phyloP scores from a whole-genome alignment of 2,113 vertebrate genomes.

The Cyanoliseus patagonus region DNA sequence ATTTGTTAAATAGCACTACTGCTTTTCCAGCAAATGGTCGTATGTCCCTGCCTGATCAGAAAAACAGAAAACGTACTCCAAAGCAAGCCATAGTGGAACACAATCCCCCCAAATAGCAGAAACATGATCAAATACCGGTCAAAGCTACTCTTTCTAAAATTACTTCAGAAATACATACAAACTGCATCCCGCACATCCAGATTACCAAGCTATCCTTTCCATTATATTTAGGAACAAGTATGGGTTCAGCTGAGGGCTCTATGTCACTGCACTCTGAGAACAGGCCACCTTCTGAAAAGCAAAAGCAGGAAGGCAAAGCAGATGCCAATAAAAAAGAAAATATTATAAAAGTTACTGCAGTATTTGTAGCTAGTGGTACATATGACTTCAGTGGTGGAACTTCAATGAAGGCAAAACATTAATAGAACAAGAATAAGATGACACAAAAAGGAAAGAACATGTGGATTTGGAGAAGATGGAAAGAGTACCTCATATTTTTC shows the following conservation, averaged over 20 bases:
- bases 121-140: neutral
- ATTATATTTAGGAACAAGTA: accelerated
- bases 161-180: neutral
- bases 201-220: neutral
- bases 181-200: no score
- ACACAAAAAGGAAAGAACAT: neutral
- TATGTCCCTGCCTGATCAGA: neutral
- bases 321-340: neutral
- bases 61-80: neutral
- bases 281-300: neutral
- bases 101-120: neutral
- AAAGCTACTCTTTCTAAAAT: neutral
- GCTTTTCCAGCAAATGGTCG: neutral
- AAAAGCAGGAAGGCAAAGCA: neutral
- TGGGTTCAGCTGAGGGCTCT: neutral
- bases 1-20: neutral
- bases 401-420: neutral
- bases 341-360: neutral
- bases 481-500: neutral
- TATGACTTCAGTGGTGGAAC: neutral
- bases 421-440: neutral
- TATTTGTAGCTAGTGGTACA: neutral
- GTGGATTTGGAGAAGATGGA: neutral
- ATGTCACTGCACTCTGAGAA: neutral
- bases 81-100: neutral